Percentiles rank a stretch among this genome's conserved stretches.
These are phyloP conservation scores for Lepidotrigona ventralis DNA, from an alignment of 1,140 invertebrate species.

Conservation along the genomic window DNA sequence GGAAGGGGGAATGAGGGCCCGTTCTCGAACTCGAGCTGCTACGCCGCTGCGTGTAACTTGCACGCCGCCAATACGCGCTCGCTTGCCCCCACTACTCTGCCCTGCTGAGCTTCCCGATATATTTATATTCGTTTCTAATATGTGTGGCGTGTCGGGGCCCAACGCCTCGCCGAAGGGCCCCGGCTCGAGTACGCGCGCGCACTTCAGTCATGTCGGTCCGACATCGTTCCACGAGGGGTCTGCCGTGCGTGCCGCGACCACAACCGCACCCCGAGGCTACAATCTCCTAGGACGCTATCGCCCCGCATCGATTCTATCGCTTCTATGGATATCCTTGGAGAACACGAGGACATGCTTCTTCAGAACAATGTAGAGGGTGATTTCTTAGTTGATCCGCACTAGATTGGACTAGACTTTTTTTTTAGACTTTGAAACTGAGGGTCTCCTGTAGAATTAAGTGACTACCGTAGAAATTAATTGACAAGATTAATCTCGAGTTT, in stretches of 20 bases:
- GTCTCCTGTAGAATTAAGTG: too few species aligned
- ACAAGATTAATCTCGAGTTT: too few species aligned
- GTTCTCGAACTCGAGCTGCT: constrained; percentile 28
- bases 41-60: constrained; percentile 59
- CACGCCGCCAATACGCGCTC: constrained; percentile 59
- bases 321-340: not conserved
- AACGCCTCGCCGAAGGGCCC: constrained; percentile 55
- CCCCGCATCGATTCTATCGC: not conserved
- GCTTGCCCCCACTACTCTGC: constrained; percentile 30
- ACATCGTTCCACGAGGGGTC: constrained; percentile 11
- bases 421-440: not conserved
- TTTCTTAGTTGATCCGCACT: not conserved
- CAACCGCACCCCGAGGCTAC: constrained; percentile 32
- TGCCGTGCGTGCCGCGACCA: constrained; percentile 38
- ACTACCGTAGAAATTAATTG: not conserved
- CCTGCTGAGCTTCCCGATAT: constrained; percentile 64
- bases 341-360: constrained; percentile 1
- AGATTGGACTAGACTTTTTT: not conserved
- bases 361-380: not conserved
- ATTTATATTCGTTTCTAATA: constrained; percentile 77
- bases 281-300: constrained; percentile 6
- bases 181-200: constrained; percentile 34
- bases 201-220: constrained; percentile 21
- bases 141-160: constrained; percentile 63
- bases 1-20: constrained; percentile 41